Base-by-base conservation (phyloP, 2,113 vertebrate genomes). In the Regulus satrapa region DNA sequence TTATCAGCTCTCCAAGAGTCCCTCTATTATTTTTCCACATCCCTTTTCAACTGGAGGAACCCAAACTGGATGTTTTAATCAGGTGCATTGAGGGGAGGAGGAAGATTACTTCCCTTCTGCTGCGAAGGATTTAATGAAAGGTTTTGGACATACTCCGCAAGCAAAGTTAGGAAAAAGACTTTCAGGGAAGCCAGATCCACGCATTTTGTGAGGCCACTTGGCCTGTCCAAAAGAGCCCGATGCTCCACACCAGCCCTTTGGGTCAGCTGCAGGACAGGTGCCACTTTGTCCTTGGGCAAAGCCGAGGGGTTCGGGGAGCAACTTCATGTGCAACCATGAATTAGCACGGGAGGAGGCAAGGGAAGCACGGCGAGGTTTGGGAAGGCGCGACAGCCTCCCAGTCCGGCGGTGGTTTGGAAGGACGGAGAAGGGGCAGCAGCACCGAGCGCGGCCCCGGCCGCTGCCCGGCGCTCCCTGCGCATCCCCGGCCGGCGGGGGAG, bases 241-340 rank as follows among this genome's bases (percentile, higher is more conserved):
- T 21, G 46, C 23, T 61, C 20, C 5, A 0, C 4, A 4, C 8
- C 69, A 56, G 24, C 46, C 25, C 25, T 54, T 54, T 14, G 36
- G 10, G 0, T 7, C 1, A 41, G 6, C 18, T 21, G 23, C 2
- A 1, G 5, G 13, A 12, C 0, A 0, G 9, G 17, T 21, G 24
- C 24, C 12, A 0, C 20, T 8, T 63, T 74, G 45, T 1, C 54
- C 54, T 40, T 2, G 20, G 38, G 19, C 19, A 61, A n/a, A 78
- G 31, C 38, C 9, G 36, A 48, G 25, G 4, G 3, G 0, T 34
- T 84, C 17, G 12, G 15, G 25, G 49, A 66, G 10, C 6, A 23
- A 34, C 21, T 62, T 32, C 5, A 7, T 10, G 5, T 6, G n/a
- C 28, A 23, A 1, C 21, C 49, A 3, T 0, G 26, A 52, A 41